Evolutionary conservation across 2,888 invertebrate species (phyloP), one percentile per base, ranked within the genome.

Genomic region (Salpingus planirostris): DNA sequence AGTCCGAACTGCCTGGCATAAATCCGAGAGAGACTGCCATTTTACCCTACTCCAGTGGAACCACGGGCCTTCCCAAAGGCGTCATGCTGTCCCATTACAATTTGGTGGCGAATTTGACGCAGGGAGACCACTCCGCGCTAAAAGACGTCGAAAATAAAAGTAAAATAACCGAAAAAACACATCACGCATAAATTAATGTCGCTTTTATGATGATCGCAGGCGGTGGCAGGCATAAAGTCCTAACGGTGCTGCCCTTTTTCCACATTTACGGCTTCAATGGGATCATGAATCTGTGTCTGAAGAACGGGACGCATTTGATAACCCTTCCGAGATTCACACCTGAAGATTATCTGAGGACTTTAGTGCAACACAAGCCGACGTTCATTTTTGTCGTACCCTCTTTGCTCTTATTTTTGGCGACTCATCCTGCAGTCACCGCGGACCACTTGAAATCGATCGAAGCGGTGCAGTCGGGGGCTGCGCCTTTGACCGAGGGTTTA

Each of bases 51-150:
- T 76, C 76, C 2, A 76, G 76, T 47, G 88, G 89, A 1, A 88
- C 89, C 0, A 88, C 86, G 0, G 88, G 88, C 1, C 68, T 83
- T 52, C 85, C 86, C 1, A 87, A 86, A 64, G 85, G 85, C 2
- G 86, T 86, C 1, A 75, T 78, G 73, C 61, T 86, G 24, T 76
- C 80, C 0, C 83, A 85, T 52, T 67, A 67, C 44, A 84, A 83
- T 54, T 66, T 84, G 10, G 73, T 65, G 4, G 46, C 62, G 3
- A 66, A 66, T 50, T 51, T 66, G 33, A 50, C 52, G 1, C 66
- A 66, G 47, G 57, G 52, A 2, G 54, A 57, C 23, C 52, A 58
- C 42, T 52, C 54, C 4, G 53, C 54, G 7, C 36, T 61, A 5
- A 41, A 52, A 26, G 50, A 56, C 11, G 43, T 43, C 24, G 13